Evolutionary conservation across 2,797 vertebrate species (phyloP).

Genomic region (Pterois miles): DNA sequence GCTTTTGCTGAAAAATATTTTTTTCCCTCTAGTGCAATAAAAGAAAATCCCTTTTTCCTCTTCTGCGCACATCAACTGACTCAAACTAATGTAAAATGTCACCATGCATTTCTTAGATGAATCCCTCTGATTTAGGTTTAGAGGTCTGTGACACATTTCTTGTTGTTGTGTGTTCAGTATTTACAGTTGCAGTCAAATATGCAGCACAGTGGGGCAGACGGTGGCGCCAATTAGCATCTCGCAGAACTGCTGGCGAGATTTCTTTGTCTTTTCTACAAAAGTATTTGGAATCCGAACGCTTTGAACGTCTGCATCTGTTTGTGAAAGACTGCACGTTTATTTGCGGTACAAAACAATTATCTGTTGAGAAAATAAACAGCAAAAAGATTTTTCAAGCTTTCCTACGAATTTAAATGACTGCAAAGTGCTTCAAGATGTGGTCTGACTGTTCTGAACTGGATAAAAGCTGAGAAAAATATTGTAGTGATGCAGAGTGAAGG

Average conservation of each 20-base stretch:
- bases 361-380: neutral
- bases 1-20: neutral
- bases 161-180: conserved; percentile 10
- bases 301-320: neutral
- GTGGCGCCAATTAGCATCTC: conserved; percentile 12
- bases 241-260: conserved; percentile 1
- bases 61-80: neutral
- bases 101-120: neutral
- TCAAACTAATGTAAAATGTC: neutral
- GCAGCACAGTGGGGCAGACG: conserved; percentile 14
- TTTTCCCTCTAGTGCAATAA: neutral
- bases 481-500: neutral
- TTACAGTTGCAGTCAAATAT: conserved; percentile 25
- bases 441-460: neutral
- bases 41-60: neutral
- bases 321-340: neutral
- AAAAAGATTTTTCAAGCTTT: neutral
- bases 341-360: neutral
- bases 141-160: conserved; percentile 22
- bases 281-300: neutral
- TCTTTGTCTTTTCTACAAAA: neutral
- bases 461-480: neutral
- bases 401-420: neutral
- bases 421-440: neutral
- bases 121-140: conserved; percentile 16